Conservation (phyloP, 1,140 invertebrate species). For the Orchesella cincta region DNA sequence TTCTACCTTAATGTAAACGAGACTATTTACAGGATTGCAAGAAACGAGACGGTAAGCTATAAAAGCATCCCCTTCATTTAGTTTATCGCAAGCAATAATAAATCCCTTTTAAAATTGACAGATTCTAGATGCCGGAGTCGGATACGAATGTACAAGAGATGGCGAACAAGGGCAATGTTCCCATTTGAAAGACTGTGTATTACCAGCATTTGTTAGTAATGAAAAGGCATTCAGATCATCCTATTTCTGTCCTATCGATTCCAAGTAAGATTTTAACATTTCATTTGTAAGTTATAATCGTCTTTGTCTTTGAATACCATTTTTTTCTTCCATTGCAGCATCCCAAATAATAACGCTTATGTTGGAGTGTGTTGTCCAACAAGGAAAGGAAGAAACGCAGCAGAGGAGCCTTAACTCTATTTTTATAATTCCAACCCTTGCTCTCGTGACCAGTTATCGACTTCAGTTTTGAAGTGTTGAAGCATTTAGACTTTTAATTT, state of each 20-base stretch:
- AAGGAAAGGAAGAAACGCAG: not conserved
- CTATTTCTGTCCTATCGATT: conserved; percentile 41
- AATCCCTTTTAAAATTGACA: not conserved
- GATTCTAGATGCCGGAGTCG: not conserved
- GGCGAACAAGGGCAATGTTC: conserved; percentile 22
- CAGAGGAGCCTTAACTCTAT: not conserved
- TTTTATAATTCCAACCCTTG: no score
- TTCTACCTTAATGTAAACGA: not conserved
- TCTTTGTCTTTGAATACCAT: not conserved
- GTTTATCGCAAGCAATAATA: not conserved
- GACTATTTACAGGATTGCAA: conserved; percentile 20
- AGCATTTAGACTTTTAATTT: not conserved
- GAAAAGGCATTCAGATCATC: conserved; percentile 23
- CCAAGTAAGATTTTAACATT: not conserved
- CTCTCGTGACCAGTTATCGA: not conserved
- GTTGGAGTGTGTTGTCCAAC: conserved; percentile 2
- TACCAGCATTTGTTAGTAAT: conserved; percentile 22
- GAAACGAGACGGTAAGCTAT: not conserved
- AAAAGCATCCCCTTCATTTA: not conserved
- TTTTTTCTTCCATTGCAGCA: not conserved
- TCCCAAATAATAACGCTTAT: not conserved
- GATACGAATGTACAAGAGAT: conserved; percentile 6
- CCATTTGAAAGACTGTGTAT: conserved; percentile 41
- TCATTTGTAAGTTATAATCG: not conserved
- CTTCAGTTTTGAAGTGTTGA: not conserved